Conservation (phyloP, 2,113 vertebrate genomes). For the Girardinichthys multiradiatus region DNA sequence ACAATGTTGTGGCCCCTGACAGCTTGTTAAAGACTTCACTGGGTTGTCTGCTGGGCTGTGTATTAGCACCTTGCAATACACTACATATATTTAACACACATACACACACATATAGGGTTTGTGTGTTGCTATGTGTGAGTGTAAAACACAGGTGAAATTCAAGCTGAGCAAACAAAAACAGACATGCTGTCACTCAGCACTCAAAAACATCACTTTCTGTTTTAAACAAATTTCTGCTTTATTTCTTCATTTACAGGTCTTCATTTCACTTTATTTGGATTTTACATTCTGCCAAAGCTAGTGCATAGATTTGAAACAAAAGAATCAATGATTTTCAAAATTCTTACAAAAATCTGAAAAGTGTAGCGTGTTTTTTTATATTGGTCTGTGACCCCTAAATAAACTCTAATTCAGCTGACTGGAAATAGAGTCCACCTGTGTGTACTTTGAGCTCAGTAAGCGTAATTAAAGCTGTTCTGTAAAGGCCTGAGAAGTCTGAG, state of each 20-base stretch:
- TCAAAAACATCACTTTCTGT: not conserved
- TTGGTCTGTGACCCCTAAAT: not conserved
- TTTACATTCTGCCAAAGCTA: too few relatives aligned
- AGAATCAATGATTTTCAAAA: not conserved
- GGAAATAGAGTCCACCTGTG: too few relatives aligned
- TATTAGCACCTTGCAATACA: slow-evolving; percentile 36
- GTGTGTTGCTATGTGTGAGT: slow-evolving; percentile 5
- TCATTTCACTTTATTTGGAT: too few relatives aligned
- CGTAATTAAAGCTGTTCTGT: not conserved
- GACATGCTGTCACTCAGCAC: not conserved
- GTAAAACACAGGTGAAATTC: not conserved
- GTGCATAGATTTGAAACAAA: not conserved
- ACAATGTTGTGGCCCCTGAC: slow-evolving; percentile 71
- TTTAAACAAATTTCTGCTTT: not conserved
- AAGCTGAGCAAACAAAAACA: not conserved
- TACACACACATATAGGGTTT: slow-evolving; percentile 6
- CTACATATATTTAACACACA: slow-evolving; percentile 27
- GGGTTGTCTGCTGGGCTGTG: slow-evolving; percentile 52
- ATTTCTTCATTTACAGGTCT: not conserved
- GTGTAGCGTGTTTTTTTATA: not conserved
- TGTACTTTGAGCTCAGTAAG: not conserved
- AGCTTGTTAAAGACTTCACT: slow-evolving; percentile 76
- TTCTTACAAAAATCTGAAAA: not conserved
- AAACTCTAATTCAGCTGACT: too few relatives aligned
- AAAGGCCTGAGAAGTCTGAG: not conserved